Base-by-base conservation (phyloP, 2,797 vertebrate species). In the Nothura maculosa region DNA sequence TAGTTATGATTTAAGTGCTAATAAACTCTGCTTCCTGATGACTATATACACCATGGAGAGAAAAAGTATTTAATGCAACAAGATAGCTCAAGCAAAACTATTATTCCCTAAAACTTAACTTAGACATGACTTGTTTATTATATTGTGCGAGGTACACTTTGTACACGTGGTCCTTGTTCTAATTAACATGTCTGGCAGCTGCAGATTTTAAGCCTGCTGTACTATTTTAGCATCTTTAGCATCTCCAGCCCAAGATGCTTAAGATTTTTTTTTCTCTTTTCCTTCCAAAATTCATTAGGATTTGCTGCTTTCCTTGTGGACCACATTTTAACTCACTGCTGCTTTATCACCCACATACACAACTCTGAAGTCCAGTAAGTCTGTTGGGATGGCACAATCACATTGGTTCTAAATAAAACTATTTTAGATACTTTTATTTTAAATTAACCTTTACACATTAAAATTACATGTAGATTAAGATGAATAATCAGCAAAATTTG, bases 121-220 rank as follows among this genome's bases (percentile, higher is more conserved):
- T 52, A 81, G 42, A 76, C 18, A 5, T 52, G 47, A 88, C 24
- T 91, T 34, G 58, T 85, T 75, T 32, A 91, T 61, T 77, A 60
- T 68, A 80, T 48, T 88, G 45, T n/a, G 30, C 1, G 6, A 93
- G 78, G 52, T 54, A 45, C 20, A 45, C 40, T 84, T 89, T 7
- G 6, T 13, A 38, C 28, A n/a, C 68, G 55, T 80, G 62, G 84
- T 89, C 86, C 81, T 80, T 73, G 42, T 61, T 85, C 93, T 93
- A 94, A 94, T 94, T 96, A 94, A 95, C 92, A 93, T 58, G n/a
- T 30, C 3, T 58, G 69, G 55, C 92, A 90, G 81, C 62, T 89
- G 63, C 74, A 64, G 70, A 87, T 91, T 95, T 91, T 89, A 87
- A 95, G 93, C 88, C 95, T 70, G 12, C 48, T 86, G 52, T 79